A percentile compares a stretch with the other conserved stretches of the same genome.
Conservation (phyloP, 2,888 invertebrate genomes). For the Agriopis leucophaearia region DNA sequence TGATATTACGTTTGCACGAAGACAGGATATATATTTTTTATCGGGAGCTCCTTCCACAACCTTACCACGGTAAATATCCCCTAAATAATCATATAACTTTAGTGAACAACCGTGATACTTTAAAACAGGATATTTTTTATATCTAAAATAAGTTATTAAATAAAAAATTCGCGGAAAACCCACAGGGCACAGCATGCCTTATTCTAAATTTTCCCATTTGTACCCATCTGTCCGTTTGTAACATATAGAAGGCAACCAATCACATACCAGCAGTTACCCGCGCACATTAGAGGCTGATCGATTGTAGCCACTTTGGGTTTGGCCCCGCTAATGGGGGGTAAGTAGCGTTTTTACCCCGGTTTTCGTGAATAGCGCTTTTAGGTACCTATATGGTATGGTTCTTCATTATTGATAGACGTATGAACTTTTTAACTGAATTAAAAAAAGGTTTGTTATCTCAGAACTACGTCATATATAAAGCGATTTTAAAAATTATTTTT, state of each 20-base stretch:
- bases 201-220: neutral
- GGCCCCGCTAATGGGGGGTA: conserved; percentile 28
- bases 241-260: conserved; percentile 10
- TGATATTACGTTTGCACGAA: no score
- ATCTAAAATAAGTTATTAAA: neutral
- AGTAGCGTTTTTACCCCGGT: conserved; percentile 20
- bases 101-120: no score
- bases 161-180: neutral
- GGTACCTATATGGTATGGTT: neutral
- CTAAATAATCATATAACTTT: no score
- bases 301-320: conserved; percentile 25
- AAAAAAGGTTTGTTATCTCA: no score
- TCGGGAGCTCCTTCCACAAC: no score
- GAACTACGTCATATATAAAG: no score
- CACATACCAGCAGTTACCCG: conserved; percentile 10
- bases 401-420: neutral
- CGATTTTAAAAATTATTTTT: no score
- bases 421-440: neutral
- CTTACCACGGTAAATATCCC: no score
- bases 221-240: conserved; percentile 2
- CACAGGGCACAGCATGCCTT: neutral
- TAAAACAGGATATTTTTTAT: neutral
- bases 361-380: conserved; percentile 12
- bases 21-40: no score
- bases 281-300: conserved; percentile 28